These are phyloP conservation scores for Encarsia formosa DNA, from an alignment of 2,888 invertebrate species.

Conservation along the genomic window DNA sequence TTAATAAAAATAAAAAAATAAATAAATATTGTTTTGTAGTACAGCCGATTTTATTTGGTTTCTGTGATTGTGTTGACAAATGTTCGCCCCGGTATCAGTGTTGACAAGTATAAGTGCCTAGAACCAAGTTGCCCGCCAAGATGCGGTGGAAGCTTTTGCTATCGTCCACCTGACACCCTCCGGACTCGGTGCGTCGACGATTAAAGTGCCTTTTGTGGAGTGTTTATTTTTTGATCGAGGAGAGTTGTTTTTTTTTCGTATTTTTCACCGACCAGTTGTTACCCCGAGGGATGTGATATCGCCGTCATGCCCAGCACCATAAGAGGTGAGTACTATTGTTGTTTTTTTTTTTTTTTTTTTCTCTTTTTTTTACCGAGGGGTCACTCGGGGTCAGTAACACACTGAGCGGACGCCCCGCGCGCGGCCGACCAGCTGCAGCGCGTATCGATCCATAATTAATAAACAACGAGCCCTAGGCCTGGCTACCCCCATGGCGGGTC, in stretches of 20 bases:
- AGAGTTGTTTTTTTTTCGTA: too few species aligned
- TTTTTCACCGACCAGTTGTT: constrained; percentile 4
- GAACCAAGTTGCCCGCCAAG: constrained; percentile 25
- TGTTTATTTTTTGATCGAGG: too few species aligned
- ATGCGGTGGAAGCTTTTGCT: constrained; percentile 32
- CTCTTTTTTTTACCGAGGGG: constrained; percentile 34
- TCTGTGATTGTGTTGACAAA: too few species aligned
- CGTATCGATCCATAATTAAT: constrained; percentile 36
- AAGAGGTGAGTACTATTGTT: constrained; percentile 42
- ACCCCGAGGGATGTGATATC: constrained; percentile 41
- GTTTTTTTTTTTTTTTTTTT: too few species aligned
- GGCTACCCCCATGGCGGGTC: too few species aligned
- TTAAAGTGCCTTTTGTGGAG: too few species aligned
- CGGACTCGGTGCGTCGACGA: too few species aligned
- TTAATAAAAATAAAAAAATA: too few species aligned
- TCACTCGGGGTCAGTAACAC: constrained; percentile 51
- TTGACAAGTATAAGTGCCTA: too few species aligned
- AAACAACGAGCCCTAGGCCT: constrained; percentile 29
- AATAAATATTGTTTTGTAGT: too few species aligned
- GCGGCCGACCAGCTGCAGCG: background rate
- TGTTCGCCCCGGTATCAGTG: too few species aligned
- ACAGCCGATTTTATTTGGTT: too few species aligned
- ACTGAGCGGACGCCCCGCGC: constrained; percentile 35
- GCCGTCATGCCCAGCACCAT: constrained; percentile 50
- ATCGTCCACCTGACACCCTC: constrained; percentile 27